Evolutionary conservation across 2,888 invertebrate species (phyloP).

Genomic region (Caenorhabditis sulstoni): DNA sequence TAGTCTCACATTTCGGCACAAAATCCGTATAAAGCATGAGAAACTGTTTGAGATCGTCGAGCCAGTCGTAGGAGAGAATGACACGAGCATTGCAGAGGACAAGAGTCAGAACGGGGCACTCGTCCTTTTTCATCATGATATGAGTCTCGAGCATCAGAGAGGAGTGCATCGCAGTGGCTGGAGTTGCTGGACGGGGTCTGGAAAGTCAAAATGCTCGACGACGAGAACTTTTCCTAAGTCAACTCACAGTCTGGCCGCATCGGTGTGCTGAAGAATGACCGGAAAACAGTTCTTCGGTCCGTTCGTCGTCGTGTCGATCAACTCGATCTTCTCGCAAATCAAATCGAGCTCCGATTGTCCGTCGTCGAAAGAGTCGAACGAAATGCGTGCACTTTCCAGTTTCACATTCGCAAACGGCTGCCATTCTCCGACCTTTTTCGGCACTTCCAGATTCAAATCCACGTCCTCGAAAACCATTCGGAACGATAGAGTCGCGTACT

Average conservation of each 20-base stretch:
- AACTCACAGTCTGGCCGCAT: slow-evolving; percentile 29
- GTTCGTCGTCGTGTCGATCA: slow-evolving; percentile 81
- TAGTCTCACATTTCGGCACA: slow-evolving; percentile 62
- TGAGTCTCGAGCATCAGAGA: slow-evolving; percentile 75
- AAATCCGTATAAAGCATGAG: slow-evolving; percentile 73
- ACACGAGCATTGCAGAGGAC: slow-evolving; percentile 76
- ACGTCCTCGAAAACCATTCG: slow-evolving; percentile 82
- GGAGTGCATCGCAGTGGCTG: slow-evolving; percentile 14
- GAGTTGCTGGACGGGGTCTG: slow-evolving; percentile 29
- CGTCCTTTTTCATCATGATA: slow-evolving; percentile 76
- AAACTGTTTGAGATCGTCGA: slow-evolving; percentile 76
- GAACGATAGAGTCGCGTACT: slow-evolving; percentile 81
- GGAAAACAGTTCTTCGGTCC: slow-evolving; percentile 41
- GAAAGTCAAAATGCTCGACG: background rate
- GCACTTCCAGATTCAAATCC: slow-evolving; percentile 66
- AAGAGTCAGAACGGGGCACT: slow-evolving; percentile 76
- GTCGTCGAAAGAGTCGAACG: slow-evolving; percentile 82
- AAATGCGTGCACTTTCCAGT: slow-evolving; percentile 81
- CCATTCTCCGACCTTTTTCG: slow-evolving; percentile 47
- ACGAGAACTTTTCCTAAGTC: too few species aligned
- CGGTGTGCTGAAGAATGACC: slow-evolving; percentile 54
- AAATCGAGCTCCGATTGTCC: slow-evolving; percentile 82
- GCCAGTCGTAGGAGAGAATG: slow-evolving; percentile 76
- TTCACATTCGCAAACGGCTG: slow-evolving; percentile 81
- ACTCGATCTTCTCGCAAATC: slow-evolving; percentile 82